These are phyloP conservation scores for Polymixis flavicincta DNA, from an alignment of 2,888 invertebrate genomes.

Conservation along the genomic window DNA sequence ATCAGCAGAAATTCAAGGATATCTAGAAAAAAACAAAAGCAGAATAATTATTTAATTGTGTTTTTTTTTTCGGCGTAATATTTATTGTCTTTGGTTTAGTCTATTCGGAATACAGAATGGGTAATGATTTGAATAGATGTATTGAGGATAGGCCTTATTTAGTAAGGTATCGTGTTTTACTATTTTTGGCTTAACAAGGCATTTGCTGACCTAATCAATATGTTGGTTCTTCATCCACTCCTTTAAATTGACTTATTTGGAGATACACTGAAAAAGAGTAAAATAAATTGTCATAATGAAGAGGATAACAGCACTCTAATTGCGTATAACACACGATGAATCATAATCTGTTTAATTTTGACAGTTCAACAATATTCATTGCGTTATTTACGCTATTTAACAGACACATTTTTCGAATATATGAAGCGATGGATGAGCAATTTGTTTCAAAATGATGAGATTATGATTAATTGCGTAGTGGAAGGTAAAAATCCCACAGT, in stretches of 20 bases:
- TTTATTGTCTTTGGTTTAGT: slow-evolving; percentile 59
- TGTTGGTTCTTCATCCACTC: background rate
- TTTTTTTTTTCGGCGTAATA: slow-evolving; percentile 63
- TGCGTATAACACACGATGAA: no score
- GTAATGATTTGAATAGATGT: slow-evolving; percentile 48
- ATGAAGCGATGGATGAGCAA: no score
- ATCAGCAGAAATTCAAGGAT: slow-evolving; percentile 83
- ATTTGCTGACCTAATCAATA: slow-evolving; percentile 17
- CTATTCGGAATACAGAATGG: slow-evolving; percentile 57
- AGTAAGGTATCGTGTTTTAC: slow-evolving; percentile 10
- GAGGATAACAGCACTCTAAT: background rate
- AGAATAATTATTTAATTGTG: slow-evolving; percentile 76
- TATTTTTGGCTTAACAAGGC: slow-evolving; percentile 5
- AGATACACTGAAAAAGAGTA: background rate
- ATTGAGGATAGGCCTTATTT: slow-evolving; percentile 21
- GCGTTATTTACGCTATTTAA: no score
- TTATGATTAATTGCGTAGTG: no score
- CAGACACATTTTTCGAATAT: no score
- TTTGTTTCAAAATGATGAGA: no score
- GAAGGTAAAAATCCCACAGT: no score
- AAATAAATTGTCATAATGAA: background rate
- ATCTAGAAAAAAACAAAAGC: slow-evolving; percentile 75
- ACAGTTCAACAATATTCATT: no score
- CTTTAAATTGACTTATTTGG: slow-evolving; percentile 2
- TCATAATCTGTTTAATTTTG: no score